Percentiles rank a stretch among this genome's conserved stretches.
Evolutionary conservation across 2,797 vertebrate species (phyloP).

Genomic region (Bryconaethiops microstoma): DNA sequence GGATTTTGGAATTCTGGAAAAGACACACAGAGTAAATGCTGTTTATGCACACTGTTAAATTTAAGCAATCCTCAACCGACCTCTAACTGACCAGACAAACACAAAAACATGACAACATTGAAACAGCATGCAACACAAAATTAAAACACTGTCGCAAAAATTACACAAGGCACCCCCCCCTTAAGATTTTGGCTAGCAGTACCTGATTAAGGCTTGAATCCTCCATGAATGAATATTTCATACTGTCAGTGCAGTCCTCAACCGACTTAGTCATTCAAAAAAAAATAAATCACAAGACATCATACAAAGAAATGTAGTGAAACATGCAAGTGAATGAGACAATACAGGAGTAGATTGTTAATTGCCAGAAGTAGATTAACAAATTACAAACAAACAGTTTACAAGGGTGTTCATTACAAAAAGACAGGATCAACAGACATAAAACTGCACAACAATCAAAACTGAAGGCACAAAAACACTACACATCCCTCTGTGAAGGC

Average conservation of each 20-base stretch:
- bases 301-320: slow-evolving; percentile 73
- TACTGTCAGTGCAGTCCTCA: slow-evolving; percentile 86
- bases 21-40: background rate
- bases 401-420: slow-evolving; percentile 63
- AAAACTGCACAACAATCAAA: background rate
- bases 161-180: background rate
- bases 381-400: slow-evolving; percentile 50
- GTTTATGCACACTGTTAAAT: background rate
- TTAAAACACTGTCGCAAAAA: no score
- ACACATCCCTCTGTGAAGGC: no score
- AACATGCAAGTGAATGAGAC: slow-evolving; percentile 72
- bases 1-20: background rate
- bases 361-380: slow-evolving; percentile 13
- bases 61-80: background rate
- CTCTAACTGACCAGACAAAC: background rate
- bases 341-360: slow-evolving; percentile 48
- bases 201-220: slow-evolving; percentile 87
- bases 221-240: slow-evolving; percentile 87
- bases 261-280: slow-evolving; percentile 84
- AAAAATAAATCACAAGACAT: slow-evolving; percentile 66
- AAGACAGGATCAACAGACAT: slow-evolving; percentile 38
- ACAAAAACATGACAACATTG: background rate
- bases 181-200: slow-evolving; percentile 65
- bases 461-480: background rate
- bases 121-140: background rate